Conservation (phyloP, 2,888 invertebrate genomes). For the Tetragnatha montana region DNA sequence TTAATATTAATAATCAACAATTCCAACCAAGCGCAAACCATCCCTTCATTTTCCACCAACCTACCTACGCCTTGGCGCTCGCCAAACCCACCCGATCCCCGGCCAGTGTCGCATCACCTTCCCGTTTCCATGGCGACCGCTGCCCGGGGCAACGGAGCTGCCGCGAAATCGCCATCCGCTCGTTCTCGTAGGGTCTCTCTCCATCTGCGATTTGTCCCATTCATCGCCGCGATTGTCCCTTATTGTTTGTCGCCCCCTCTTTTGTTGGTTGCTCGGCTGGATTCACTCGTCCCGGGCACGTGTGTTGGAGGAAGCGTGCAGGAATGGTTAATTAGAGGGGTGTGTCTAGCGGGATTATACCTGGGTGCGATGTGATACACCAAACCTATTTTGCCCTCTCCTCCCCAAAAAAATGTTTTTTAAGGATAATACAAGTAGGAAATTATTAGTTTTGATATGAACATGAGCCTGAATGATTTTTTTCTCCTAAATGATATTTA, state of each 20-base stretch:
- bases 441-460: too few species aligned
- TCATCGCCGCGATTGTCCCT: conserved; percentile 42
- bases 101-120: conserved; percentile 64
- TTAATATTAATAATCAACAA: too few species aligned
- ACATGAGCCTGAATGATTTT: too few species aligned
- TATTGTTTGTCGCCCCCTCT: neutral
- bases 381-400: too few species aligned
- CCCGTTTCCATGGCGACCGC: conserved; percentile 51
- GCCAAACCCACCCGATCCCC: neutral
- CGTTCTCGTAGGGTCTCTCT: conserved; percentile 47
- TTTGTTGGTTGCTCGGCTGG: neutral
- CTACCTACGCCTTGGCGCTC: neutral
- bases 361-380: too few species aligned
- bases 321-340: neutral
- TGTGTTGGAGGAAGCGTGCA: neutral
- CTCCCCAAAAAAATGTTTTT: too few species aligned
- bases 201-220: conserved; percentile 57
- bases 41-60: too few species aligned
- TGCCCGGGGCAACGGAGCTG: conserved; percentile 48
- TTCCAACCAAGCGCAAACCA: too few species aligned
- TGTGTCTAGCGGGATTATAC: neutral
- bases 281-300: neutral
- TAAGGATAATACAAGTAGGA: too few species aligned
- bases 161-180: conserved; percentile 59
- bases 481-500: too few species aligned